Evolutionary conservation across 2,797 vertebrate species (phyloP).

Genomic region (Acipenser transmontanus): DNA sequence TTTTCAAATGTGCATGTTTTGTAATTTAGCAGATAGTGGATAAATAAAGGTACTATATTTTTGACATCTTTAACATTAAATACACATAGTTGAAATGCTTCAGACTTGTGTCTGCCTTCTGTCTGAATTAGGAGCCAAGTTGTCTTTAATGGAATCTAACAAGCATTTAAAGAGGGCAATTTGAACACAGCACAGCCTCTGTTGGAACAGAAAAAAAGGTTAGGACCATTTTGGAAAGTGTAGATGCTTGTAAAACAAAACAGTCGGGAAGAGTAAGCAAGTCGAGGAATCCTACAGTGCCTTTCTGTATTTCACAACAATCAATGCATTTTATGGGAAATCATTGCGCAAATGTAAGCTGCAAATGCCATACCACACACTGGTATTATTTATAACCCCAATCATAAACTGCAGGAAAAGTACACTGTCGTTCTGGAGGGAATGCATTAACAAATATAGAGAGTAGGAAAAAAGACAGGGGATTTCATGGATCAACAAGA

Average conservation of each 20-base stretch:
- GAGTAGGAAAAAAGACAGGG: slow-evolving; percentile 84
- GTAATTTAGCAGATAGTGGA: too few species aligned
- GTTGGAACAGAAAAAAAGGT: slow-evolving; percentile 75
- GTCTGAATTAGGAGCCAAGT: slow-evolving; percentile 18
- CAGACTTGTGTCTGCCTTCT: not conserved
- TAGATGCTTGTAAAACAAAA: slow-evolving; percentile 78
- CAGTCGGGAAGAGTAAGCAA: slow-evolving; percentile 68
- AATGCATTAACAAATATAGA: slow-evolving; percentile 93
- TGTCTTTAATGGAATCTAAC: slow-evolving; percentile 40
- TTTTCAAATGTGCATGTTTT: too few species aligned
- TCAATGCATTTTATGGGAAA: slow-evolving; percentile 78
- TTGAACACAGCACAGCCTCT: slow-evolving; percentile 69
- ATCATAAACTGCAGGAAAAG: slow-evolving; percentile 78
- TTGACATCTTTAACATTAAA: too few species aligned
- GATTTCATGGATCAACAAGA: slow-evolving; percentile 95
- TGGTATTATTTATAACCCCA: slow-evolving; percentile 84
- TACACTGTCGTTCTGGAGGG: slow-evolving; percentile 73
- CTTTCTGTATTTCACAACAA: slow-evolving; percentile 78
- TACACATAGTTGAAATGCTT: too few species aligned
- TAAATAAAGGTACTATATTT: too few species aligned
- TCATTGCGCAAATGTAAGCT: slow-evolving; percentile 72
- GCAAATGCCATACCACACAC: slow-evolving; percentile 71
- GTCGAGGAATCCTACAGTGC: slow-evolving; percentile 71
- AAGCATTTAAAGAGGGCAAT: slow-evolving; percentile 58
- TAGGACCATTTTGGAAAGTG: slow-evolving; percentile 72